These are phyloP conservation scores for Heterotis niloticus DNA, from an alignment of 2,113 vertebrate species.

Conservation along the genomic window DNA sequence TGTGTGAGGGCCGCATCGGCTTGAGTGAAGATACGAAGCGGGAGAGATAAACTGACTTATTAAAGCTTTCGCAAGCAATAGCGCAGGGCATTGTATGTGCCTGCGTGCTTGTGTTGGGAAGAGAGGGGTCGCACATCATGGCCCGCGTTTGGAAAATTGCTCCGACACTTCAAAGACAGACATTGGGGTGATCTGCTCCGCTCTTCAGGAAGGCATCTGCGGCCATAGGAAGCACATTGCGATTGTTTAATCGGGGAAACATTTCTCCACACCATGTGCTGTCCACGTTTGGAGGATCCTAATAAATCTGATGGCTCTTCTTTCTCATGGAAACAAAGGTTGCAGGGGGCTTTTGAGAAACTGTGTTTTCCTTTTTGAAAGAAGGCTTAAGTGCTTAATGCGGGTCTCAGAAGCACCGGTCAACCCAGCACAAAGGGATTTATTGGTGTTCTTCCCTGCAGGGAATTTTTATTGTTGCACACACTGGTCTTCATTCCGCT, in stretches of 20 bases:
- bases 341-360: slow-evolving; percentile 28
- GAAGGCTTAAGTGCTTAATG: slow-evolving; percentile 46
- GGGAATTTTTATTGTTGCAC: slow-evolving; percentile 37
- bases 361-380: slow-evolving; percentile 43
- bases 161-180: slow-evolving; percentile 7
- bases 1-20: neutral
- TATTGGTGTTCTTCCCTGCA: slow-evolving; percentile 52
- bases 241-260: slow-evolving; percentile 23
- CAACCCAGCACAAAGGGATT: slow-evolving; percentile 54
- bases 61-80: neutral
- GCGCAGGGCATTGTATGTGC: neutral
- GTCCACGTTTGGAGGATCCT: slow-evolving; percentile 27
- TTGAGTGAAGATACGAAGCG: no score
- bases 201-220: neutral
- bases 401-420: slow-evolving; percentile 44
- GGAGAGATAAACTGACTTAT: no score
- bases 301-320: slow-evolving; percentile 39
- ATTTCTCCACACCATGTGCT: slow-evolving; percentile 30
- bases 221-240: slow-evolving; percentile 7
- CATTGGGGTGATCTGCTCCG: neutral
- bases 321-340: slow-evolving; percentile 30
- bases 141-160: neutral
- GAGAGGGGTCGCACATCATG: neutral
- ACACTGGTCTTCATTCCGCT: neutral
- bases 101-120: slow-evolving; percentile 4